phyloP scores from a whole-genome alignment of 2,113 vertebrate species.

The Cinclus mexicanus region DNA sequence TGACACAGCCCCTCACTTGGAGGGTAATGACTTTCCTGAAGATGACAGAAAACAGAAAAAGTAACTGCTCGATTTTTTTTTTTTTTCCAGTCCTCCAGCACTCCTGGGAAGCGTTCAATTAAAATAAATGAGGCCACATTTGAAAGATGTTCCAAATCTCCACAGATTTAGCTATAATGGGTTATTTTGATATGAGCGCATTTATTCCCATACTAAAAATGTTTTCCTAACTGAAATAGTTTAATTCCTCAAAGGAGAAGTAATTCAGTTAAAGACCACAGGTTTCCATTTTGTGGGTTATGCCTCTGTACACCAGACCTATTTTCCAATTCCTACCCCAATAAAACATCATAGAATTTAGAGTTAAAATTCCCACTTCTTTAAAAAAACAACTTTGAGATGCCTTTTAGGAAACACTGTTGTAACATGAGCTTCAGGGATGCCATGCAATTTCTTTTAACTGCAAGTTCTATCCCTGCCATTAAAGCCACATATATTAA shows the following conservation, averaged over 20 bases:
- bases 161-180: background rate
- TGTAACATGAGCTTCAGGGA: background rate
- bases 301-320: conserved; percentile 55
- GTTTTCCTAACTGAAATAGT: conserved; percentile 22
- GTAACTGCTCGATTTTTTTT: background rate
- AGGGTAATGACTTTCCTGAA: conserved; percentile 48
- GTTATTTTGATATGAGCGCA: background rate
- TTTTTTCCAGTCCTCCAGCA: background rate
- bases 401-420: background rate
- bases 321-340: conserved; percentile 38
- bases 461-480: background rate
- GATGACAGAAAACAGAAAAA: background rate
- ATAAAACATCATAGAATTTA: background rate
- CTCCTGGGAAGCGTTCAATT: conserved; percentile 61
- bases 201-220: conserved; percentile 36
- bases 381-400: background rate
- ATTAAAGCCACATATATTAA: background rate
- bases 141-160: conserved; percentile 40
- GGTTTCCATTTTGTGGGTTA: conserved; percentile 56
- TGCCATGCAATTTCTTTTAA: background rate
- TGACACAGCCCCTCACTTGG: background rate
- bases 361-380: background rate
- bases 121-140: conserved; percentile 57
- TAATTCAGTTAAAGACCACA: conserved; percentile 42
- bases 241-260: conserved; percentile 33